Conservation (phyloP, 2,888 invertebrate genomes). For the Blastobasis lacticolella region DNA sequence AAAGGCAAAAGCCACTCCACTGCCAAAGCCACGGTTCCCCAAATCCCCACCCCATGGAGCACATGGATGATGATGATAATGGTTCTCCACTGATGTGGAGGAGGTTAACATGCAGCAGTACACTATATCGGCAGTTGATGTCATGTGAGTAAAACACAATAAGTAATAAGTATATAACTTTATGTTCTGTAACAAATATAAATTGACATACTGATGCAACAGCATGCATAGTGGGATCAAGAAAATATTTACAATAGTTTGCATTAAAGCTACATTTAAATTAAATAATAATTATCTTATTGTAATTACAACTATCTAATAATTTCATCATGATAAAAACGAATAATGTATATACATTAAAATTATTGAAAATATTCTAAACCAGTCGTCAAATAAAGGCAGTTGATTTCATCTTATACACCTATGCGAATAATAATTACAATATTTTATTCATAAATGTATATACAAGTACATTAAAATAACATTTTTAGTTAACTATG, state of each 20-base stretch:
- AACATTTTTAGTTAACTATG: conserved; percentile 11
- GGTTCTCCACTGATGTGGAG: too few relatives aligned
- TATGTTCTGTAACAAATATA: conserved; percentile 74
- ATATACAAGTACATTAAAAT: conserved; percentile 11
- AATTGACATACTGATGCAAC: conserved; percentile 45
- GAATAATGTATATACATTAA: conserved; percentile 30
- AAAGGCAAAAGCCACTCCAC: too few relatives aligned
- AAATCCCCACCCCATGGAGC: too few relatives aligned
- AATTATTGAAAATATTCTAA: conserved; percentile 34
- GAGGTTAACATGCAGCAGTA: too few relatives aligned
- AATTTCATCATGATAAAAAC: conserved; percentile 12
- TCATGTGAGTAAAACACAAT: conserved; percentile 10
- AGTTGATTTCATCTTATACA: conserved; percentile 30
- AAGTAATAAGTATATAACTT: conserved; percentile 51
- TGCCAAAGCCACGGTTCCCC: too few relatives aligned
- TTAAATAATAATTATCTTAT: conserved; percentile 27
- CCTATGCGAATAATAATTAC: conserved; percentile 5
- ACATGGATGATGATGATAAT: too few relatives aligned
- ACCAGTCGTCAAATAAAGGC: conserved; percentile 62
- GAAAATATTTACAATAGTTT: conserved; percentile 57
- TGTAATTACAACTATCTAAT: conserved; percentile 9
- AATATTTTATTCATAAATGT: conserved; percentile 14
- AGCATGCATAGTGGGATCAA: conserved; percentile 45
- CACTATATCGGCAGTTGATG: too few relatives aligned
- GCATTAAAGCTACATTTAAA: conserved; percentile 30